These are phyloP conservation scores for Macroglossus sobrinus DNA, from an alignment of 2,113 vertebrate species.

Conservation along the genomic window DNA sequence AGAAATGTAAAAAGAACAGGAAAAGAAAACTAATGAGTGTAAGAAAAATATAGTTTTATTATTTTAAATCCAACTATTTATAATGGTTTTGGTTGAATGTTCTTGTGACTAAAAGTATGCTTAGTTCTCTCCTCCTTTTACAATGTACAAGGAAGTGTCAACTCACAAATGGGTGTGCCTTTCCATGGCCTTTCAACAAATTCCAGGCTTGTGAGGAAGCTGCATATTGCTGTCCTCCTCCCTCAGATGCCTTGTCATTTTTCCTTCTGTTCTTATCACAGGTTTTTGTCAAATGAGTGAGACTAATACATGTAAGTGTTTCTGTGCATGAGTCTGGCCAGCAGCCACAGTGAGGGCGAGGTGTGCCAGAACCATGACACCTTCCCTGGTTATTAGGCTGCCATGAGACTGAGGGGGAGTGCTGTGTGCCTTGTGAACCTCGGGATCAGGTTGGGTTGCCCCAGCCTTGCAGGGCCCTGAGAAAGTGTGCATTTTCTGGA, in stretches of 20 bases:
- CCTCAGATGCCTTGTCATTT: slow-evolving; percentile 14
- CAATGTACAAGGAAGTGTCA: background rate
- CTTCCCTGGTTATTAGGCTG: background rate
- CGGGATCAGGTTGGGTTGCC: background rate
- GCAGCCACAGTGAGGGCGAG: background rate
- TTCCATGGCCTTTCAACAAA: background rate
- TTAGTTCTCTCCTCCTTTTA: background rate
- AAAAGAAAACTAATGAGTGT: background rate
- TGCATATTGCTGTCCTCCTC: background rate
- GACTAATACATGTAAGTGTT: background rate
- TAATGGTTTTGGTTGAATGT: background rate
- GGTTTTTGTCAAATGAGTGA: slow-evolving; percentile 10
- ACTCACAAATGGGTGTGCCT: slow-evolving; percentile 63
- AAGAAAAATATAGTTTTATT: slow-evolving; percentile 5
- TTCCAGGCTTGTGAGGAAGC: background rate
- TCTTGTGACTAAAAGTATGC: slow-evolving; percentile 15
- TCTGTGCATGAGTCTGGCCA: background rate
- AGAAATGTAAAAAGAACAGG: slow-evolving; percentile 1
- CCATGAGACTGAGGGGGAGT: background rate
- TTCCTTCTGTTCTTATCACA: slow-evolving; percentile 34
- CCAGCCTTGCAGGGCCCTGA: background rate
- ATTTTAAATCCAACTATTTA: background rate
- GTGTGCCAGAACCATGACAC: background rate
- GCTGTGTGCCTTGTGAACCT: accelerated
- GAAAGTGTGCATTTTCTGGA: background rate